Conservation (phyloP, 2,888 invertebrate species). For the Drosophila aldrichi region DNA sequence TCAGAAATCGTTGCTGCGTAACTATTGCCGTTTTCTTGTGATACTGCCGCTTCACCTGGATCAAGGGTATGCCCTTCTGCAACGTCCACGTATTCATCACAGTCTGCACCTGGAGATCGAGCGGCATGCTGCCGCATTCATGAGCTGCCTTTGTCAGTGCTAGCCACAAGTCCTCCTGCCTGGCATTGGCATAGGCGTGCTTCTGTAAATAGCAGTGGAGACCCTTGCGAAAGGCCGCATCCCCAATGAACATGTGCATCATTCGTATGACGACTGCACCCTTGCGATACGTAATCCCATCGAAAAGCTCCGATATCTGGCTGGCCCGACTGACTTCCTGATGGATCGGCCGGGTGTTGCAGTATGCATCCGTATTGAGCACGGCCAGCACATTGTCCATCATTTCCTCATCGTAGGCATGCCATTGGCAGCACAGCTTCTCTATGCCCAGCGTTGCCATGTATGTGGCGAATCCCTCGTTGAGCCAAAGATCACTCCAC, state of each 20-base stretch:
- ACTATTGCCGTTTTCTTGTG: conserved; percentile 86
- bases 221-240: conserved; percentile 89
- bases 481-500: conserved; percentile 92
- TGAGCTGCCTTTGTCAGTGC: conserved; percentile 88
- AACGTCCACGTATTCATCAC: conserved; percentile 95
- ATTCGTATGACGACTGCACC: conserved; percentile 94
- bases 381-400: conserved; percentile 87
- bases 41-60: conserved; percentile 88
- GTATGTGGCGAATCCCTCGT: conserved; percentile 91
- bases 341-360: conserved; percentile 91
- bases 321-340: conserved; percentile 90
- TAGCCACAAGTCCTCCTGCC: conserved; percentile 93
- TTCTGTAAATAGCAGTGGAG: conserved; percentile 88
- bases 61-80: conserved; percentile 92
- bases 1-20: conserved; percentile 86
- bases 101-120: conserved; percentile 87
- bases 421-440: conserved; percentile 88
- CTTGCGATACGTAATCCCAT: conserved; percentile 93
- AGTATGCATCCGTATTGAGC: conserved; percentile 89
- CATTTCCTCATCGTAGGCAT: conserved; percentile 86
- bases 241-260: conserved; percentile 95
- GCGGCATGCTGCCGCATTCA: conserved; percentile 85
- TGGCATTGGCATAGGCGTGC: conserved; percentile 90
- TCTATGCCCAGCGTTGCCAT: conserved; percentile 87
- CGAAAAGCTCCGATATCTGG: conserved; percentile 92